These are phyloP conservation scores for Tinea trinotella DNA, from an alignment of 2,888 invertebrate genomes.

Conservation along the genomic window DNA sequence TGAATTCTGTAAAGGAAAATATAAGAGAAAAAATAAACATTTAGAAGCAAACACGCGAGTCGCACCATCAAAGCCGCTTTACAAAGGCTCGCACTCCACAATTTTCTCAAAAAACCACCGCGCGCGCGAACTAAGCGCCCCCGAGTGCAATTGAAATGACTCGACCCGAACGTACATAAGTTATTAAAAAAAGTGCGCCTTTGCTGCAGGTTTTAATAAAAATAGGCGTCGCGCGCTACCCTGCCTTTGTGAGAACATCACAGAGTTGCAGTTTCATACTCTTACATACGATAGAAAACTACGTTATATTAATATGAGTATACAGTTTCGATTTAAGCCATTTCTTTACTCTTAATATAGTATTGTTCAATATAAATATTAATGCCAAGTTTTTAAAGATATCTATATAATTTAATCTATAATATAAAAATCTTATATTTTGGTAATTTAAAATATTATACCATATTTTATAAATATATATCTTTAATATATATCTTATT, in stretches of 20 bases:
- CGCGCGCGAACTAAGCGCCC: constrained; percentile 39
- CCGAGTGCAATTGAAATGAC: constrained; percentile 44
- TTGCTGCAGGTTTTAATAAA: constrained; percentile 68
- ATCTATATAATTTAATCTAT: too few species aligned
- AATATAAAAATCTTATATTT: too few species aligned
- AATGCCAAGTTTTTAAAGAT: too few species aligned
- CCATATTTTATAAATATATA: too few species aligned
- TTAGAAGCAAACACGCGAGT: constrained; percentile 37
- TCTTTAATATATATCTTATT: too few species aligned
- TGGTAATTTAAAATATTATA: too few species aligned
- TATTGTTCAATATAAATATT: too few species aligned
- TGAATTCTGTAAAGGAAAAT: constrained; percentile 21
- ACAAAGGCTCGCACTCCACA: constrained; percentile 57
- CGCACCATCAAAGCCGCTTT: constrained; percentile 43
- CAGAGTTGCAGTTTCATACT: constrained; percentile 32
- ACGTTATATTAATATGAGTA: not conserved
- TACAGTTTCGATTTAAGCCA: not conserved
- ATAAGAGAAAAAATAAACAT: constrained; percentile 29
- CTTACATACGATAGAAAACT: not conserved
- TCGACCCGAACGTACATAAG: constrained; percentile 57
- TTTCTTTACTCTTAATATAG: too few species aligned
- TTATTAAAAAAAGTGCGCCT: constrained; percentile 71
- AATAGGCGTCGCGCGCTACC: constrained; percentile 64
- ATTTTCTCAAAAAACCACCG: constrained; percentile 52
- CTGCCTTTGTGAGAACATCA: constrained; percentile 63